Evolutionary conservation across 1,140 invertebrate species (phyloP).

Genomic region (Drosophila nigromelanica): DNA sequence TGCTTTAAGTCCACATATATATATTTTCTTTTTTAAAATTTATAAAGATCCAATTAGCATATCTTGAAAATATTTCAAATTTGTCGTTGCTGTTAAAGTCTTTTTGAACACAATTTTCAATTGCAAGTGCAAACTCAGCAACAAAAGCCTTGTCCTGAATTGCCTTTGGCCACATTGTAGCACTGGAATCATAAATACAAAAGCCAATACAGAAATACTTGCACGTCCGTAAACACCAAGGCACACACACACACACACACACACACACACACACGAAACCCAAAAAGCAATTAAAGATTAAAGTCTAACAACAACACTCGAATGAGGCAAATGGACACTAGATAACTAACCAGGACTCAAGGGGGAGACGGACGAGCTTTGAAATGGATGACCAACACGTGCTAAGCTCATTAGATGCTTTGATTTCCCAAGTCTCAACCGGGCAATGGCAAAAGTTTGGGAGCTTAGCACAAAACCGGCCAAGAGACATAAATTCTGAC

Average conservation of each 20-base stretch:
- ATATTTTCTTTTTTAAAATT: too few relatives aligned
- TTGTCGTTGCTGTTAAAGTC: too few relatives aligned
- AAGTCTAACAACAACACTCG: conserved; percentile 31
- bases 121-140: background rate
- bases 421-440: conserved; percentile 54
- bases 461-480: conserved; percentile 10
- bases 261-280: conserved; percentile 5
- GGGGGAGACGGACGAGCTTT: conserved; percentile 13
- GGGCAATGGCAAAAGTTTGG: conserved; percentile 20
- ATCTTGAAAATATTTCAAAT: too few relatives aligned
- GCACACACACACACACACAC: too few relatives aligned
- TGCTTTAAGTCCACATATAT: too few relatives aligned
- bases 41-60: too few relatives aligned
- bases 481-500: conserved; percentile 44
- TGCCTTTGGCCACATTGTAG: background rate
- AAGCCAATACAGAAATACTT: conserved; percentile 20
- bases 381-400: conserved; percentile 72
- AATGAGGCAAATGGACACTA: conserved; percentile 5
- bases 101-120: too few relatives aligned
- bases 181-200: conserved; percentile 36
- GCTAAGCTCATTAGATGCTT: conserved; percentile 74
- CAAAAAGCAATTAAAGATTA: conserved; percentile 77
- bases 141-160: background rate
- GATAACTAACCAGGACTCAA: conserved; percentile 22
- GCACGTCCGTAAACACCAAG: background rate